A percentile compares a stretch with the other conserved stretches of the same genome.
Conservation (phyloP, 2,797 vertebrate species). For the Loris lydekkerianus region DNA sequence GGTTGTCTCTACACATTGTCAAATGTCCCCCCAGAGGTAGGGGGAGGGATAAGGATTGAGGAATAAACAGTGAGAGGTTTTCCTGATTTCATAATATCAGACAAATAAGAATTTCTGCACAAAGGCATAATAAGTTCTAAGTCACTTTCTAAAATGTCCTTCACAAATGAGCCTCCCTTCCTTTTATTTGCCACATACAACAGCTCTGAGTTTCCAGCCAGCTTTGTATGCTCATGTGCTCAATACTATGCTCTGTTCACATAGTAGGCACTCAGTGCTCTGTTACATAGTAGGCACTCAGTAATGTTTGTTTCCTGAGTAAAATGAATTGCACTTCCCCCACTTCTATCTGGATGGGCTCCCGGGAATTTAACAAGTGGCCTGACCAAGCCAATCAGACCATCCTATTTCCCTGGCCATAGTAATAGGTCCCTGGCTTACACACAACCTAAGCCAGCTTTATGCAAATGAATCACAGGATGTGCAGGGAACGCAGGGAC, state of each 20-base stretch:
- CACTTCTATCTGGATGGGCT: neutral
- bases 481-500: neutral
- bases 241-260: neutral
- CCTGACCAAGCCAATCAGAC: neutral
- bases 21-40: neutral
- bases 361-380: neutral
- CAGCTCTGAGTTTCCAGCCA: neutral
- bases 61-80: neutral
- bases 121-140: neutral
- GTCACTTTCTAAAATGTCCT: neutral
- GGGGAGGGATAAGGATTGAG: neutral
- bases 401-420: neutral
- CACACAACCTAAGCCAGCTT: neutral
- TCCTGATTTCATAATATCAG: neutral
- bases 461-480: neutral
- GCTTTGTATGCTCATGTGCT: neutral
- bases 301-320: neutral
- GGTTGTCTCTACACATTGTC: neutral
- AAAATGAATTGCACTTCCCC: neutral
- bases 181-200: neutral
- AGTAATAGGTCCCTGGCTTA: neutral
- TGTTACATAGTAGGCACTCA: neutral
- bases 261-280: neutral
- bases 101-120: constrained; percentile 4
- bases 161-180: neutral